phyloP scores from a whole-genome alignment of 2,113 vertebrate species.

The Macquaria australasica region DNA sequence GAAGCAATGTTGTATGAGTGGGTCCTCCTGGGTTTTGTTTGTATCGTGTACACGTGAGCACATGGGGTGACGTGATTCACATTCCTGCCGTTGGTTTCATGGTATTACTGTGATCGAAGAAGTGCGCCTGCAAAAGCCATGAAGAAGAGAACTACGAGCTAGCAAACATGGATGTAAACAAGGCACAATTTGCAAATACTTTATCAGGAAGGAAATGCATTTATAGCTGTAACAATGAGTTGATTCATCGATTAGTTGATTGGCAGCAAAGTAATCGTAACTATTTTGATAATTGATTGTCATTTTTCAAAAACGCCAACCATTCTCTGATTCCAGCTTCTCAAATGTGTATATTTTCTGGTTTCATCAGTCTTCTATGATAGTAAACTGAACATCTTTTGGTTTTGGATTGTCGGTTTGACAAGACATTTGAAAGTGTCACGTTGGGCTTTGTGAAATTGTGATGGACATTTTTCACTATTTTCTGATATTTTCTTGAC shows the following conservation, averaged over 20 bases:
- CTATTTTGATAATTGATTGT: neutral
- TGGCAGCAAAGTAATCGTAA: neutral
- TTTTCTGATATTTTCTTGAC: neutral
- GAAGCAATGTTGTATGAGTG: neutral
- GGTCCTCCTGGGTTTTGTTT: neutral
- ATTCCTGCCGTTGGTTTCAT: neutral
- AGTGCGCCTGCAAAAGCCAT: neutral
- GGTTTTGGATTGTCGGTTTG: neutral
- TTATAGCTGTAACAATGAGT: neutral
- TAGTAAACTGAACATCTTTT: neutral
- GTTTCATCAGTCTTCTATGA: neutral
- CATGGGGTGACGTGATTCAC: neutral
- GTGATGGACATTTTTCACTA: neutral
- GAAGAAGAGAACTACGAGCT: neutral
- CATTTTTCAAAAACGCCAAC: too few species aligned
- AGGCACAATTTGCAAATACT: too few species aligned
- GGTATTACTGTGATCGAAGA: neutral
- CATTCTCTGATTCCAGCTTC: too few species aligned
- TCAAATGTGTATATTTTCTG: too few species aligned
- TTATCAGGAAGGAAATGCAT: neutral
- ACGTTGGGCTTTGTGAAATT: neutral
- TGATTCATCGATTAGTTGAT: neutral
- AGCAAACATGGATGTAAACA: neutral
- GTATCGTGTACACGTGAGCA: neutral
- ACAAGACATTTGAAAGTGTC: neutral